Evolutionary conservation across 1,140 invertebrate genomes (phyloP), one percentile per base, ranked within the genome.

Genomic region (Zaprionus vittiger): DNA sequence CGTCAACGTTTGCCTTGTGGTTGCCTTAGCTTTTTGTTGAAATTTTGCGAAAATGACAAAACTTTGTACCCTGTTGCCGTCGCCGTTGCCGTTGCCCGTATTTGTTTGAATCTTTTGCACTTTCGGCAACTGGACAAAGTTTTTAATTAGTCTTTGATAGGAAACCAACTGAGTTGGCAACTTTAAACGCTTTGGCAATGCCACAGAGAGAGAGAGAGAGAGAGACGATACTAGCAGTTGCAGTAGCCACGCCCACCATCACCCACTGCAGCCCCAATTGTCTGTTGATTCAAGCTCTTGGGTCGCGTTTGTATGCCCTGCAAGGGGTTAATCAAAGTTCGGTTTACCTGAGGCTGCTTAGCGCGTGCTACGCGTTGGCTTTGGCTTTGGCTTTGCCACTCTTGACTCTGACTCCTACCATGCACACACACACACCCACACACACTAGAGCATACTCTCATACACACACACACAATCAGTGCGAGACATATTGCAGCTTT

Each of bases 91-190:
- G 6, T 5, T 44, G 56, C 34, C 59, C 17, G 64, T 38, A 22
- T 69, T 64, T 73, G 65, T 74, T 71, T 64, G 73, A 68, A 57
- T 81, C 55, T 80, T 62, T 70, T 70, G 67, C 44, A 75, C 81
- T 81, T 79, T 87, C 77, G 67, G 80, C 81, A 77, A 77, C 77
- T 89, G 72, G 81, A 73, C 49, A 90, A 89, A 89, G 85, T 89
- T 89, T 89, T 89, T 89, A 89, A 89, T 89, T 90, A 89, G 85
- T 89, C 81, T 90, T 85, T 90, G 85, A 89, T 90, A 85, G 85
- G 79, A 89, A 90, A 89, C 75, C 81, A 76, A 89, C 78, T 75
- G 66, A 75, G 76, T 74, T 79, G 41, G 59, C 34, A 74, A 71
- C 76, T 79, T 74, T 67, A 68, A 79, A 75, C 71, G 76, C 41